Conservation (phyloP, 1,140 invertebrate species). For the Drosophila carrolli region DNA sequence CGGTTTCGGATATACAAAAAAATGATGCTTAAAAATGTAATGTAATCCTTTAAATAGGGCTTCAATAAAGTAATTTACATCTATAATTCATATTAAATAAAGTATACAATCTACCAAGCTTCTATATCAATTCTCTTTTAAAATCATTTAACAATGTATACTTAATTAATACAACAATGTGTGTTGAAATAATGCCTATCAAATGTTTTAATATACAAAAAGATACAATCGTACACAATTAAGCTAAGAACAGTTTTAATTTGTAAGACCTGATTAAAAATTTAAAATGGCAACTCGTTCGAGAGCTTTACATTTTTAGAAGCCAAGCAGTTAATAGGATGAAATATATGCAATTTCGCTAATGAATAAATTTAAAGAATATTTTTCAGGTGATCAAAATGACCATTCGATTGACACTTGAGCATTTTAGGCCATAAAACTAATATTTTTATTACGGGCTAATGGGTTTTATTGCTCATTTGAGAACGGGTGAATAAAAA, state of each 20-base stretch:
- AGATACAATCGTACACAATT: not conserved
- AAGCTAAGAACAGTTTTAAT: not conserved
- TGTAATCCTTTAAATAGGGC: too few species aligned
- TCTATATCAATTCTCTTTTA: too few species aligned
- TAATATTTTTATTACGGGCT: too few species aligned
- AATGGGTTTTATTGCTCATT: too few species aligned
- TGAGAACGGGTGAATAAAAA: too few species aligned
- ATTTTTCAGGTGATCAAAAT: not conserved
- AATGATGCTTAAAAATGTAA: too few species aligned
- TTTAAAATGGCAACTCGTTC: not conserved
- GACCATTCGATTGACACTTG: not conserved
- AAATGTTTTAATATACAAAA: not conserved
- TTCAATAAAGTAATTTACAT: too few species aligned
- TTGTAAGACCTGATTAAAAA: not conserved
- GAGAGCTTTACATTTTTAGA: not conserved
- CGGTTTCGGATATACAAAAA: too few species aligned
- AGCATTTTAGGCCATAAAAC: not conserved
- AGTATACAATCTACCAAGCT: too few species aligned
- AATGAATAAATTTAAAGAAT: not conserved
- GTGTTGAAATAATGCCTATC: not conserved
- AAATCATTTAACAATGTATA: too few species aligned
- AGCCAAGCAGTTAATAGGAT: not conserved
- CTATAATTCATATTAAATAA: too few species aligned
- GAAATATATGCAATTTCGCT: not conserved
- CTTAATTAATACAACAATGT: not conserved